These are phyloP conservation scores for Mormyrops attenuatus DNA, from an alignment of 2,797 vertebrate species.

Conservation along the genomic window DNA sequence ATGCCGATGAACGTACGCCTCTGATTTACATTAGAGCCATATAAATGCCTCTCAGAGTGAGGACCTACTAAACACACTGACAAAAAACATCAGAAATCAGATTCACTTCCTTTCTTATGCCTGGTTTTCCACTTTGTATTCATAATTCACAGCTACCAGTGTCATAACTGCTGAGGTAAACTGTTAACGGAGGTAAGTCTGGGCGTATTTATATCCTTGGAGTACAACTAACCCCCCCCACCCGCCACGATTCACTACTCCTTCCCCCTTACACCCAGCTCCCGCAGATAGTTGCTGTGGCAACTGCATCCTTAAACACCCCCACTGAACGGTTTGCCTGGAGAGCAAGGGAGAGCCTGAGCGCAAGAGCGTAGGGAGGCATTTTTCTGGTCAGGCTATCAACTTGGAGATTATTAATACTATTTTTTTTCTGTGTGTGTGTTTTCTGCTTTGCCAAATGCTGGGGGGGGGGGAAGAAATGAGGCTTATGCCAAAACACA, in stretches of 20 bases:
- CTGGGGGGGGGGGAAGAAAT: background rate
- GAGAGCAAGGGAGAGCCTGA: background rate
- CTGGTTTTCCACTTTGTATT: background rate
- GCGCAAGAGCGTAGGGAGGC: background rate
- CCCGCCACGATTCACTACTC: constrained; percentile 12
- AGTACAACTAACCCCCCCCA: background rate
- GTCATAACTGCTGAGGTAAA: background rate
- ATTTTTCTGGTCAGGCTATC: background rate
- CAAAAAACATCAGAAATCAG: background rate
- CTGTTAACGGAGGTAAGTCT: background rate
- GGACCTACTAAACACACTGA: background rate
- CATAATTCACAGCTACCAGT: background rate
- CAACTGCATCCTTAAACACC: constrained; percentile 52
- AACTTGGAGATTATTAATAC: background rate
- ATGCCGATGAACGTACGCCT: background rate
- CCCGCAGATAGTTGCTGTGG: constrained; percentile 65
- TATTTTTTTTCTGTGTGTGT: background rate
- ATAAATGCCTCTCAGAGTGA: background rate
- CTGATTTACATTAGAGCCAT: background rate
- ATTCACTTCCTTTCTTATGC: background rate
- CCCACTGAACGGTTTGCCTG: background rate
- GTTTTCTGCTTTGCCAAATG: background rate
- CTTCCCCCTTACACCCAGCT: constrained; percentile 39
- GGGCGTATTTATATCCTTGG: background rate
- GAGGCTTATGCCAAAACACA: background rate